phyloP scores from a whole-genome alignment of 2,888 invertebrate genomes.

The Anaspis maculata region DNA sequence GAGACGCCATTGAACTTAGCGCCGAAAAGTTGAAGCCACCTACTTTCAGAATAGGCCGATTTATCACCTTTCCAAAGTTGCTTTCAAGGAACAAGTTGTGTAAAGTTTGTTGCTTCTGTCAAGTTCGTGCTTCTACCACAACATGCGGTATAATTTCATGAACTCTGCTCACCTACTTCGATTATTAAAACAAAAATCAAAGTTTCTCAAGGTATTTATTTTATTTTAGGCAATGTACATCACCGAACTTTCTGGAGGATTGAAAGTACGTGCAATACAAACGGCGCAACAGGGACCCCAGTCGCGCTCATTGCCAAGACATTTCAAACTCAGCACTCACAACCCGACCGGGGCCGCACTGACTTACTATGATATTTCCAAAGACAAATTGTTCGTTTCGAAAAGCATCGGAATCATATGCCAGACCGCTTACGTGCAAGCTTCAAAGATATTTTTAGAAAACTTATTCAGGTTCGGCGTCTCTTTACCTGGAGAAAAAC shows the following conservation, averaged over 20 bases:
- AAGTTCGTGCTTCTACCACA: no score
- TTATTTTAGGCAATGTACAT: slow-evolving; percentile 74
- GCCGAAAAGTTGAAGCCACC: no score
- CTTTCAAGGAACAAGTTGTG: no score
- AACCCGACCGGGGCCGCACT: slow-evolving; percentile 63
- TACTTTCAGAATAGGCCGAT: no score
- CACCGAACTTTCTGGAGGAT: slow-evolving; percentile 79
- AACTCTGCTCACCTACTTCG: no score
- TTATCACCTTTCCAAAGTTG: no score
- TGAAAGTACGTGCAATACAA: slow-evolving; percentile 55
- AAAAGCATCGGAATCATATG: slow-evolving; percentile 89
- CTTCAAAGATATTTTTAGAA: slow-evolving; percentile 76
- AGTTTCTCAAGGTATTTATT: no score
- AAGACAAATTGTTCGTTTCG: slow-evolving; percentile 90
- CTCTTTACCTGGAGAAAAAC: no score
- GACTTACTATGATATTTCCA: slow-evolving; percentile 85
- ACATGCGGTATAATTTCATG: no score
- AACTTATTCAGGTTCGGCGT: slow-evolving; percentile 69
- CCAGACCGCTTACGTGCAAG: slow-evolving; percentile 83
- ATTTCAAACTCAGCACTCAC: slow-evolving; percentile 77
- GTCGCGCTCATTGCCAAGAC: slow-evolving; percentile 79
- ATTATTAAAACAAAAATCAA: no score
- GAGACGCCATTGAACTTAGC: no score
- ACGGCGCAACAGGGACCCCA: slow-evolving; percentile 56
- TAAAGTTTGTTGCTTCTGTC: no score